A percentile compares a stretch with the other conserved stretches of the same genome.
Conservation (phyloP, 2,113 vertebrate genomes). For the Alligator sinensis region DNA sequence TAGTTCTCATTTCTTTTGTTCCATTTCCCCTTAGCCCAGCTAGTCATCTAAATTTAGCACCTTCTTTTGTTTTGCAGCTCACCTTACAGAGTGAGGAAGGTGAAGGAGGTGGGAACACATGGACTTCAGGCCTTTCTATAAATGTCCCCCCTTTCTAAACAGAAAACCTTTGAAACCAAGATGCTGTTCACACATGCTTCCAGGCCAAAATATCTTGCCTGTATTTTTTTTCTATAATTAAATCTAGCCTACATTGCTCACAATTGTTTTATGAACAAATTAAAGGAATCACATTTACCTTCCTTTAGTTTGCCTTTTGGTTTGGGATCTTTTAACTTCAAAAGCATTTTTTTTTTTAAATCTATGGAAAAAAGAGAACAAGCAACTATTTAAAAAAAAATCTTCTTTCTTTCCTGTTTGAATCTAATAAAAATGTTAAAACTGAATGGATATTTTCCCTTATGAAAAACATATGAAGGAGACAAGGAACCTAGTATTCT, state of each 20-base stretch:
- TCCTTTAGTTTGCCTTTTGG: slow-evolving; percentile 44
- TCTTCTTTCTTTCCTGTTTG: slow-evolving; percentile 43
- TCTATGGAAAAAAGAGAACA: not conserved
- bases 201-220: slow-evolving; percentile 70
- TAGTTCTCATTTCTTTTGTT: slow-evolving; percentile 64
- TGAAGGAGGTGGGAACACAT: slow-evolving; percentile 71
- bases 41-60: slow-evolving; percentile 75
- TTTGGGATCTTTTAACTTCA: not conserved
- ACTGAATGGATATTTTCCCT: slow-evolving; percentile 63
- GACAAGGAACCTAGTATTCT: slow-evolving; percentile 64
- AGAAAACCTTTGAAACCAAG: slow-evolving; percentile 51
- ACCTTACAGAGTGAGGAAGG: slow-evolving; percentile 73
- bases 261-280: slow-evolving; percentile 63
- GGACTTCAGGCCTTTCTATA: slow-evolving; percentile 74
- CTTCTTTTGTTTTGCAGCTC: slow-evolving; percentile 75
- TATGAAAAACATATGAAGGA: slow-evolving; percentile 72
- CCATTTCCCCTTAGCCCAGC: slow-evolving; percentile 69
- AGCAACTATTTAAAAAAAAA: slow-evolving; percentile 34
- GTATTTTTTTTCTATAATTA: slow-evolving; percentile 49
- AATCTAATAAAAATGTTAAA: slow-evolving; percentile 70
- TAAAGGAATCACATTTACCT: not conserved
- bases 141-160: slow-evolving; percentile 72
- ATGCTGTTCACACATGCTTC: slow-evolving; percentile 68
- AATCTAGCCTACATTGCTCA: slow-evolving; percentile 67
- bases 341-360: slow-evolving; percentile 2